phyloP scores from a whole-genome alignment of 1,140 invertebrate genomes.

The Caenorhabditis latens region DNA sequence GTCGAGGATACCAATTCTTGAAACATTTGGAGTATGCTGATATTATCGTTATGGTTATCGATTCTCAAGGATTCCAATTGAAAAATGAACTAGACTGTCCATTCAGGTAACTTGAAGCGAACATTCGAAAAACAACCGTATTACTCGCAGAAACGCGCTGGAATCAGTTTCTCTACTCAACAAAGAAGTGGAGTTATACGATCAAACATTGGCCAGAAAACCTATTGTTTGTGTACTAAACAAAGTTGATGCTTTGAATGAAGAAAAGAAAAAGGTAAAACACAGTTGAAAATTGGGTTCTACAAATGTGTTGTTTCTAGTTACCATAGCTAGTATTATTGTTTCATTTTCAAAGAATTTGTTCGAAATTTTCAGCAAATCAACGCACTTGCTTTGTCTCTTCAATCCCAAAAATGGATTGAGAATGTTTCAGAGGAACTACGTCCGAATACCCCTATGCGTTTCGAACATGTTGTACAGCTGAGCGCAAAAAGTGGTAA shows the following conservation, averaged over 20 bases:
- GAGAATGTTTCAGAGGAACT: constrained; percentile 41
- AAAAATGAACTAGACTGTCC: constrained; percentile 68
- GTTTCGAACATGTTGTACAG: constrained; percentile 60
- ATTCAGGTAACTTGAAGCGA: constrained; percentile 65
- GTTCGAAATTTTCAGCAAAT: constrained; percentile 64
- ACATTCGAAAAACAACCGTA: neutral
- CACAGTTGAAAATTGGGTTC: constrained; percentile 5
- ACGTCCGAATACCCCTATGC: constrained; percentile 63
- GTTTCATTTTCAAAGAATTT: too few relatives aligned
- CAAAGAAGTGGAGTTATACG: constrained; percentile 72
- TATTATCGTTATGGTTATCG: constrained; percentile 87
- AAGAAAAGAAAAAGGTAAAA: constrained; percentile 53
- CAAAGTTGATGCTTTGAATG: constrained; percentile 70
- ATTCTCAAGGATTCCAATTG: constrained; percentile 73
- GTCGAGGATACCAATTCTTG: constrained; percentile 81
- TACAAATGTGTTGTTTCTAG: too few relatives aligned
- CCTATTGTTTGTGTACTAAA: constrained; percentile 72
- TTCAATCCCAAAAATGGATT: constrained; percentile 58
- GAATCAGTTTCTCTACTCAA: constrained; percentile 73
- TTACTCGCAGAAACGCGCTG: constrained; percentile 68
- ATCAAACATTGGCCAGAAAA: constrained; percentile 68
- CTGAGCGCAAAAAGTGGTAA: constrained; percentile 35
- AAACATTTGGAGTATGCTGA: constrained; percentile 91
- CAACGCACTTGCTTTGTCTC: constrained; percentile 19
- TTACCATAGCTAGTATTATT: too few relatives aligned